Evolutionary conservation across 2,797 vertebrate species (phyloP).

Genomic region (Cynodonichthys magdalenae): DNA sequence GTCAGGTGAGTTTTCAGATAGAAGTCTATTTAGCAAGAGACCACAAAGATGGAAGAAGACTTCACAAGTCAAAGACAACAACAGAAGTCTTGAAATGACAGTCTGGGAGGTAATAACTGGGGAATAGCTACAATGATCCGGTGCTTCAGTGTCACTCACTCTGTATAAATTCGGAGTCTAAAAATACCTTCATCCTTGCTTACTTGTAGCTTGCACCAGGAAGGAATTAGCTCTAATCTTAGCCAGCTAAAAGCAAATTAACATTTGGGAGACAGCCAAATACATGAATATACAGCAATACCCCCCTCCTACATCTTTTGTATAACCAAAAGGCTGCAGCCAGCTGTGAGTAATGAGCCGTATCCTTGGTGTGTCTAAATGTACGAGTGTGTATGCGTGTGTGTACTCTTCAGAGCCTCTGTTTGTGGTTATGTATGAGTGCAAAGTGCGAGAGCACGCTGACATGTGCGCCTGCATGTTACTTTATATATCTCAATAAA

Average conservation of each 20-base stretch:
- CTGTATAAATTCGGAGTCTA: slow-evolving; percentile 77
- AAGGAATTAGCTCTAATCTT: slow-evolving; percentile 91
- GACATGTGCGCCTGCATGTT: slow-evolving; percentile 67
- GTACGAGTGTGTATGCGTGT: slow-evolving; percentile 20
- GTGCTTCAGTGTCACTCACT: slow-evolving; percentile 80
- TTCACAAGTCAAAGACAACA: slow-evolving; percentile 47
- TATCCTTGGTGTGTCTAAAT: slow-evolving; percentile 63
- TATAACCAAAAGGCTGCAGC: slow-evolving; percentile 81
- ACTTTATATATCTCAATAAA: slow-evolving; percentile 84
- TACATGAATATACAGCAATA: slow-evolving; percentile 85
- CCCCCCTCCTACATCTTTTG: slow-evolving; percentile 79
- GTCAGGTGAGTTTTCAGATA: slow-evolving; percentile 80
- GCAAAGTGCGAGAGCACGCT: slow-evolving; percentile 55
- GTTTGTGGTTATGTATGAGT: slow-evolving; percentile 57
- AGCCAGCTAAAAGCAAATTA: slow-evolving; percentile 91
- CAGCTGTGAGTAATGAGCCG: slow-evolving; percentile 82
- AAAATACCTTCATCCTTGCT: slow-evolving; percentile 84
- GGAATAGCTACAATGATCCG: slow-evolving; percentile 68
- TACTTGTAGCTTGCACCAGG: slow-evolving; percentile 84
- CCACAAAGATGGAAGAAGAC: slow-evolving; percentile 39
- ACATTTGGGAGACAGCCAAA: slow-evolving; percentile 88
- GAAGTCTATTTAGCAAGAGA: slow-evolving; percentile 56
- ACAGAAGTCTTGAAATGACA: slow-evolving; percentile 66
- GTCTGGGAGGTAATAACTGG: slow-evolving; percentile 67
- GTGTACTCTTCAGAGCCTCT: slow-evolving; percentile 40